A percentile compares a stretch with the other conserved stretches of the same genome.
phyloP scores from a whole-genome alignment of 2,797 vertebrate genomes.

The Oreortyx pictus region DNA sequence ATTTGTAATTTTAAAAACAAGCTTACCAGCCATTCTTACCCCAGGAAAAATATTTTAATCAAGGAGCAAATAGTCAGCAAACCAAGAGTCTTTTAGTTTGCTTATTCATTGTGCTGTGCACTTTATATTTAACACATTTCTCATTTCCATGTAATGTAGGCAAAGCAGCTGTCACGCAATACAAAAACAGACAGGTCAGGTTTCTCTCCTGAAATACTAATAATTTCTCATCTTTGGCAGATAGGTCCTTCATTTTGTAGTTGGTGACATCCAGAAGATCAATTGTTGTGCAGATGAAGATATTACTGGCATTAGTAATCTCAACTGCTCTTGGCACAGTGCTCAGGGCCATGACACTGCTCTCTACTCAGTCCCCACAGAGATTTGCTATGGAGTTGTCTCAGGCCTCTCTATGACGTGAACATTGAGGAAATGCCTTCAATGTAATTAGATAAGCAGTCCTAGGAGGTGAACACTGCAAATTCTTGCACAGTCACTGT shows the following conservation, averaged over 20 bases:
- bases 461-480: neutral
- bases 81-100: neutral
- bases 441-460: neutral
- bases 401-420: neutral
- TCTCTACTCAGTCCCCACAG: neutral
- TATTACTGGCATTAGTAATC: constrained; percentile 34
- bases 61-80: constrained; percentile 9
- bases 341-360: neutral
- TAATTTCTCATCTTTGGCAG: neutral
- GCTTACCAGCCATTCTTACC: neutral
- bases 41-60: neutral
- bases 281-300: neutral
- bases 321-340: constrained; percentile 1
- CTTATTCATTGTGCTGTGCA: neutral
- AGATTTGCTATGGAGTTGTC: constrained; percentile 38
- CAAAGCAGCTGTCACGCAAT: constrained; percentile 1
- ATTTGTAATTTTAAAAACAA: neutral
- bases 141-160: neutral
- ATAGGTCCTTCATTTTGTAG: neutral
- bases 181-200: neutral
- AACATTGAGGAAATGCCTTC: constrained; percentile 21
- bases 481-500: neutral
- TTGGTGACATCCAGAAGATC: constrained; percentile 6
- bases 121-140: constrained; percentile 36
- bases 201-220: neutral